Evolutionary conservation across 2,797 vertebrate genomes (phyloP).

Genomic region (Danio choprae): DNA sequence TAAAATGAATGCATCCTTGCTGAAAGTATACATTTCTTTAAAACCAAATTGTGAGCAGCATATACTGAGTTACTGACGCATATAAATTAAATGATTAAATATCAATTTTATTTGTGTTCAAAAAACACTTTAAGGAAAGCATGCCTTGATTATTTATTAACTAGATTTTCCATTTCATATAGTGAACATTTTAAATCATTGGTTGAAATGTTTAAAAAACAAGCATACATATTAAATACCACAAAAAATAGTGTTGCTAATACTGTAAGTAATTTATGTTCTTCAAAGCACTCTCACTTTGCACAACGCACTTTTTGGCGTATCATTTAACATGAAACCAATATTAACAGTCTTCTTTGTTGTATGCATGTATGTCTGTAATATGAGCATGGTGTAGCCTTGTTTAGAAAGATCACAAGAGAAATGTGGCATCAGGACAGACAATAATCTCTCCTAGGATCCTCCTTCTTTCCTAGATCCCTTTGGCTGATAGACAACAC

Average conservation of each 20-base stretch:
- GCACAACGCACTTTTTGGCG: neutral
- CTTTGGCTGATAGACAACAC: conserved; percentile 49
- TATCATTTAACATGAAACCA: neutral
- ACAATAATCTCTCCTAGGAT: conserved; percentile 56
- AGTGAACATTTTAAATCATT: neutral
- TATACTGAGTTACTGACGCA: neutral
- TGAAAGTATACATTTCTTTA: no score
- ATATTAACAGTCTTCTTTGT: neutral
- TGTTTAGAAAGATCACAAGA: conserved; percentile 1
- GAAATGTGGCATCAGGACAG: conserved; percentile 44
- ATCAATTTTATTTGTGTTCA: neutral
- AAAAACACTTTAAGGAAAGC: neutral
- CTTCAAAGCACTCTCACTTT: neutral
- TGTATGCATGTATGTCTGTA: neutral
- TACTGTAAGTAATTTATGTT: neutral
- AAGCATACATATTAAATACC: neutral
- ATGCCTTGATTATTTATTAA: neutral
- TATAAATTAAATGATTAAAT: neutral
- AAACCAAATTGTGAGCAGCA: neutral
- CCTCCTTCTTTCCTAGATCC: conserved; percentile 58
- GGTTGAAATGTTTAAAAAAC: neutral
- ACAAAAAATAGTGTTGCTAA: neutral
- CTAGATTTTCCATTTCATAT: neutral
- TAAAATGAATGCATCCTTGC: neutral
- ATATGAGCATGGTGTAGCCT: neutral